Evolutionary conservation across 2,797 vertebrate species (phyloP), one percentile per base, ranked within the genome.

Genomic region (Heliangelus exortis): DNA sequence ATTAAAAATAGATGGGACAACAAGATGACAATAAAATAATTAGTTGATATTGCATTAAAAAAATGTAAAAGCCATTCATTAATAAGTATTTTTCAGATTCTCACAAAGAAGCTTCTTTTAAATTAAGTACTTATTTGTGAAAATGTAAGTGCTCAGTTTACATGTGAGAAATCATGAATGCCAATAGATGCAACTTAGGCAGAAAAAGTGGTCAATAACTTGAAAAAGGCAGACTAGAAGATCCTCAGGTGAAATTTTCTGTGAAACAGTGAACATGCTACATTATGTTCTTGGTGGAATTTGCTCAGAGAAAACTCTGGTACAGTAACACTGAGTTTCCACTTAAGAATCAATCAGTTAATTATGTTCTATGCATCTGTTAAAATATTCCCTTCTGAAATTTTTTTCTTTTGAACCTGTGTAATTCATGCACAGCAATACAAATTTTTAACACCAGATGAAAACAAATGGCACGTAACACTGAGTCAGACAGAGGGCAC

Each of bases 111-210:
- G 39, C 15, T 41, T 41, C 39, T 41, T 41, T 41, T 41, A 14
- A 41, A 41, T 41, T 41, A 41, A 41, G 39, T 41, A 41, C 39
- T 41, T 41, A 41, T 41, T 41, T 41, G 39, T 41, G 39, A 41
- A 41, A 41, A 41, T 41, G 5, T 41, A 79, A 48, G 0, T 10
- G 26, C 21, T 55, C 1, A 0, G 25, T 4, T 48, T 51, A 85
- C 2, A 1, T 18, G 7, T 9, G 15, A 91, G 55, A 84, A 95
- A 62, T 68, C 41, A 45, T 2, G 6, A 75, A 51, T 9, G 58
- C 3, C 14, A 58, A 9, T 5, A 83, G 3, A 3, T 15, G 18
- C 26, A 69, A 69, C 8, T 88, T 39, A 15, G 8, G n/a, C 39
- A 89, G 72, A 84, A 78, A 39, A 78, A 28, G 9, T 9, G 7